Evolutionary conservation across 2,888 invertebrate species (phyloP).

Genomic region (Oithona nana): DNA sequence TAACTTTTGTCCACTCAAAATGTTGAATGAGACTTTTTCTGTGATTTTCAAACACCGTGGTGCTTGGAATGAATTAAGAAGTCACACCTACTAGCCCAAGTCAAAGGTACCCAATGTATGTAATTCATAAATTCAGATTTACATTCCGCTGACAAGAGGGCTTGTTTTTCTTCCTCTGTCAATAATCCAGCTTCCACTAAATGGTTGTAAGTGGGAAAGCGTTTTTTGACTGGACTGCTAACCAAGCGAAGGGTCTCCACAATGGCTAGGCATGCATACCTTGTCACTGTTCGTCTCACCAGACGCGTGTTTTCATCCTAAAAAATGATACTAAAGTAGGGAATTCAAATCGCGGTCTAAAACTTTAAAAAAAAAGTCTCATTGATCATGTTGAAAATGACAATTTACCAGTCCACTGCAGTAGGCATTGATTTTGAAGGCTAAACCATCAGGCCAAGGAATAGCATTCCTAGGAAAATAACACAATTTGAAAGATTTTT

Average conservation of each 20-base stretch:
- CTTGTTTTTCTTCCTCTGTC: background rate
- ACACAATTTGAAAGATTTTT: no score
- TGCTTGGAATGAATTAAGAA: no score
- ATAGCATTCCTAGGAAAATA: no score
- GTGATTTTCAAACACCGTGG: no score
- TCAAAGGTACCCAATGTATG: slow-evolving; percentile 21
- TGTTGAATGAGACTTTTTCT: no score
- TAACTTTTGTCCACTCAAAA: no score
- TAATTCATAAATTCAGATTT: background rate
- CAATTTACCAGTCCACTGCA: background rate
- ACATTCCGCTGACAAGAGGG: background rate
- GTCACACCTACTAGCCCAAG: slow-evolving; percentile 21
- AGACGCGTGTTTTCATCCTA: slow-evolving; percentile 17
- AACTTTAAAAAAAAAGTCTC: no score
- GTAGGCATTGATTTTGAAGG: slow-evolving; percentile 4
- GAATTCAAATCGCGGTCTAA: background rate
- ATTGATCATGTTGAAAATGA: no score
- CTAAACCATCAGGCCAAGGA: slow-evolving; percentile 27
- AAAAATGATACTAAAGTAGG: no score
- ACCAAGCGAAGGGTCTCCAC: slow-evolving; percentile 19
- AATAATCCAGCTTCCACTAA: slow-evolving; percentile 20
- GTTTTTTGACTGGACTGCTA: slow-evolving; percentile 19
- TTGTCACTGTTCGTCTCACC: slow-evolving; percentile 20
- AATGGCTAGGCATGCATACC: slow-evolving; percentile 19
- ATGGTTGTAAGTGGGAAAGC: slow-evolving; percentile 21